Percentiles rank a stretch among this genome's conserved stretches.
Evolutionary conservation across 1,140 invertebrate species (phyloP).

Genomic region (Sitophilus oryzae): DNA sequence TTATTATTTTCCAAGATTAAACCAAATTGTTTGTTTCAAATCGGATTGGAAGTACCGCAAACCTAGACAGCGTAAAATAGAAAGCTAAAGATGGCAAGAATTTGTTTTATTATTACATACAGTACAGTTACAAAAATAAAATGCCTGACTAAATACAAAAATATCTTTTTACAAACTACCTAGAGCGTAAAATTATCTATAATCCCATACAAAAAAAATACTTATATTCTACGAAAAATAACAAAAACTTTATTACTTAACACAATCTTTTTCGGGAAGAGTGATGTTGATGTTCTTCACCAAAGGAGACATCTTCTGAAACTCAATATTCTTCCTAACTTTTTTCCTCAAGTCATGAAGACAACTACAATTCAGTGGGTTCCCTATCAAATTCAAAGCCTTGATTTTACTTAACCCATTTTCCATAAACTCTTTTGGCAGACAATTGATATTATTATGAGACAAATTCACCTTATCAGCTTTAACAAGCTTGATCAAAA

Average conservation of each 20-base stretch:
- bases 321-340: conserved; percentile 20
- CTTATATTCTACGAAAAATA: too few relatives aligned
- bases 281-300: conserved; percentile 22
- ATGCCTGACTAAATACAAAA: too few relatives aligned
- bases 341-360: conserved; percentile 23
- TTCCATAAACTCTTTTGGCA: conserved; percentile 28
- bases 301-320: conserved; percentile 24
- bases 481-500: conserved; percentile 25
- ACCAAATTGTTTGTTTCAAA: too few relatives aligned
- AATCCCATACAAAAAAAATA: too few relatives aligned
- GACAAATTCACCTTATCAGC: conserved; percentile 25
- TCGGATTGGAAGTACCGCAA: too few relatives aligned
- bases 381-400: conserved; percentile 20
- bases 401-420: conserved; percentile 24
- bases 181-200: too few relatives aligned
- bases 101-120: too few relatives aligned
- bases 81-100: too few relatives aligned
- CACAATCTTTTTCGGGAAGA: conserved; percentile 12
- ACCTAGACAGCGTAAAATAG: too few relatives aligned
- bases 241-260: conserved; percentile 3
- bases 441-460: conserved; percentile 23
- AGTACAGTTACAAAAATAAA: too few relatives aligned
- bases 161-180: too few relatives aligned
- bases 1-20: too few relatives aligned
- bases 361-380: conserved; percentile 27